Evolutionary conservation across 2,888 invertebrate genomes (phyloP).

Genomic region (Tinea trinotella): DNA sequence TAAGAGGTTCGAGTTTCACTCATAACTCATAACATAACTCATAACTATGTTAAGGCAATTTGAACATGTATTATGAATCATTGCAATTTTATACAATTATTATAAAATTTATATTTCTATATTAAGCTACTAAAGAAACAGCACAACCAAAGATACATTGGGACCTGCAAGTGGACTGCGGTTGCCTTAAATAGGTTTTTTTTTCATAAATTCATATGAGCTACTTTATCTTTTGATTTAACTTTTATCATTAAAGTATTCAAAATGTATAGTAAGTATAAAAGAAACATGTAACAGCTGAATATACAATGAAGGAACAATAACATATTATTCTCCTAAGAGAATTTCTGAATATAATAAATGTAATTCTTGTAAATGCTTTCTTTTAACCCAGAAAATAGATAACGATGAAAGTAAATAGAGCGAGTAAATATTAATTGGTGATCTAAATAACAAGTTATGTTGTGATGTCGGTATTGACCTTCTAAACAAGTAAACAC

Average conservation of each 20-base stretch:
- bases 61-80: too few species aligned
- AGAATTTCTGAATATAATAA: slow-evolving; percentile 3
- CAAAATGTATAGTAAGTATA: slow-evolving; percentile 6
- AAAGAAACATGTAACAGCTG: not conserved
- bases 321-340: not conserved
- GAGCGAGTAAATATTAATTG: slow-evolving; percentile 49
- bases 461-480: slow-evolving; percentile 54
- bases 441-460: slow-evolving; percentile 48
- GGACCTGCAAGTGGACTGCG: too few species aligned
- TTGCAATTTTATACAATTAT: too few species aligned
- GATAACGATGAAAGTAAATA: slow-evolving; percentile 65
- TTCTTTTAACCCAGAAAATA: slow-evolving; percentile 52
- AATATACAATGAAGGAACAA: not conserved
- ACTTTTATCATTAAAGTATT: not conserved
- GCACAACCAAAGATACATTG: too few species aligned
- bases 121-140: too few species aligned
- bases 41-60: too few species aligned
- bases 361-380: slow-evolving; percentile 10
- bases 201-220: too few species aligned
- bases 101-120: too few species aligned
- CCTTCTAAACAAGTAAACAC: slow-evolving; percentile 32
- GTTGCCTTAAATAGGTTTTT: too few species aligned
- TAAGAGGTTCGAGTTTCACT: too few species aligned
- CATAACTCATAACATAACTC: too few species aligned
- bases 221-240: too few species aligned